Evolutionary conservation across 2,797 vertebrate species (phyloP).

Genomic region (Rhyacichthys aspro): DNA sequence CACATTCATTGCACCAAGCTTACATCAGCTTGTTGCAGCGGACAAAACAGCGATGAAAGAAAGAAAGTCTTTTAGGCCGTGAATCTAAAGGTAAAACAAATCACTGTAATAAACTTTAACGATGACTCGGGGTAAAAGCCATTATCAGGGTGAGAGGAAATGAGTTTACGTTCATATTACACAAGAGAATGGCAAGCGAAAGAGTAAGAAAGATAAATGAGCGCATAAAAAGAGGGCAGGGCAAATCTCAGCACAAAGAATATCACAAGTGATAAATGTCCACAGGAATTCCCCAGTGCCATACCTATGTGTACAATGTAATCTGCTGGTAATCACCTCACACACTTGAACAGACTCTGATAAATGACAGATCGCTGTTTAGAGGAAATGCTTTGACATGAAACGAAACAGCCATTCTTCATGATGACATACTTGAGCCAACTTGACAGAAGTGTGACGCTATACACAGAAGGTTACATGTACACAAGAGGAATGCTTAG

Average conservation of each 20-base stretch:
- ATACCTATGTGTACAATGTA: conserved; percentile 29
- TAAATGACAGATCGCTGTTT: background rate
- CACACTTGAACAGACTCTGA: conserved; percentile 26
- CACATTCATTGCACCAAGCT: conserved; percentile 14
- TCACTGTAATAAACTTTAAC: conserved; percentile 62
- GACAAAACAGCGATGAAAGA: conserved; percentile 14
- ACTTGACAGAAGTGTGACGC: too few species aligned
- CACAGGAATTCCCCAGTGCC: conserved; percentile 43
- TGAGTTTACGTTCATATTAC: conserved; percentile 40
- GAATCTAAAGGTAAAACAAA: conserved; percentile 50
- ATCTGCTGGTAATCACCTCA: conserved; percentile 9
- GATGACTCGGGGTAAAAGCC: conserved; percentile 41
- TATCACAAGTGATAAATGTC: conserved; percentile 16
- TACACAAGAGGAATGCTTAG: too few species aligned
- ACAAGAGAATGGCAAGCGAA: conserved; percentile 31
- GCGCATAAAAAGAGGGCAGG: conserved; percentile 25
- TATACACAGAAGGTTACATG: too few species aligned
- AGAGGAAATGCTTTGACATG: background rate
- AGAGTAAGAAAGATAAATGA: conserved; percentile 55
- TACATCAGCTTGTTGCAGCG: conserved; percentile 36
- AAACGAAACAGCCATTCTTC: background rate
- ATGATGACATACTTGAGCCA: too few species aligned
- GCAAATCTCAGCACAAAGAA: conserved; percentile 37
- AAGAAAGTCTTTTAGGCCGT: conserved; percentile 13
- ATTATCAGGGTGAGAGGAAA: conserved; percentile 42